A percentile compares a stretch with the other conserved stretches of the same genome.
Evolutionary conservation across 35 echinoderm and acorn worm genomes (phyloP).

Genomic region (Ptychodera flava): DNA sequence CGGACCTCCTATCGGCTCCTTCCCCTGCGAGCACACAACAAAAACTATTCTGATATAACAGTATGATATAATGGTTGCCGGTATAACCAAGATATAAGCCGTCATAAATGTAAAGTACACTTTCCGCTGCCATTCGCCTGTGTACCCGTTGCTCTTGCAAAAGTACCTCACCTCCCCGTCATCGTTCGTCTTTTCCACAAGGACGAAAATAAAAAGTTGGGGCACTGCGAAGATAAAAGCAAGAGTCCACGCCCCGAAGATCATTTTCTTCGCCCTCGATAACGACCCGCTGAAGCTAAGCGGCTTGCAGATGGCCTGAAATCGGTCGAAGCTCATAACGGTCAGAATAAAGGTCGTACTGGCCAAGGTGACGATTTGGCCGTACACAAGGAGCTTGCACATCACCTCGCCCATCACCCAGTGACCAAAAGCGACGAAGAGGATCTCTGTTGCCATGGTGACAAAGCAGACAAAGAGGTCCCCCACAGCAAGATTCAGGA

Average conservation of each 20-base stretch:
- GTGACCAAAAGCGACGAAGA: neutral
- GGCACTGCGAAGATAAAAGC: neutral
- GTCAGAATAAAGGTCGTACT: neutral
- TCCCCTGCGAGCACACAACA: neutral
- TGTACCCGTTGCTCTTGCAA: neutral
- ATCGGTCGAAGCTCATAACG: neutral
- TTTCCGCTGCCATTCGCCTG: neutral
- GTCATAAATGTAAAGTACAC: neutral
- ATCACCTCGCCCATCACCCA: neutral
- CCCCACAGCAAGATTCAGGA: neutral
- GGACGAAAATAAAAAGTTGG: neutral
- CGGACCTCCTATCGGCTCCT: neutral
- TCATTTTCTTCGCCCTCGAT: neutral
- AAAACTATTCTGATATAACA: neutral
- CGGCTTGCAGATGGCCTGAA: neutral
- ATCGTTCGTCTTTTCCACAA: neutral
- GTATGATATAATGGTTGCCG: neutral
- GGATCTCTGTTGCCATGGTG: neutral
- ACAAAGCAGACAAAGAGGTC: neutral
- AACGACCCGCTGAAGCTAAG: neutral
- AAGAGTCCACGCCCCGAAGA: neutral
- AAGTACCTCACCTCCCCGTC: neutral
- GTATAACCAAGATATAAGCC: neutral
- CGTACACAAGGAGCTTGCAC: neutral
- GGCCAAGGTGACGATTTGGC: neutral